A percentile compares a stretch with the other conserved stretches of the same genome.
Evolutionary conservation across 1,140 invertebrate genomes (phyloP).

Genomic region (Drosophila micromelanica): DNA sequence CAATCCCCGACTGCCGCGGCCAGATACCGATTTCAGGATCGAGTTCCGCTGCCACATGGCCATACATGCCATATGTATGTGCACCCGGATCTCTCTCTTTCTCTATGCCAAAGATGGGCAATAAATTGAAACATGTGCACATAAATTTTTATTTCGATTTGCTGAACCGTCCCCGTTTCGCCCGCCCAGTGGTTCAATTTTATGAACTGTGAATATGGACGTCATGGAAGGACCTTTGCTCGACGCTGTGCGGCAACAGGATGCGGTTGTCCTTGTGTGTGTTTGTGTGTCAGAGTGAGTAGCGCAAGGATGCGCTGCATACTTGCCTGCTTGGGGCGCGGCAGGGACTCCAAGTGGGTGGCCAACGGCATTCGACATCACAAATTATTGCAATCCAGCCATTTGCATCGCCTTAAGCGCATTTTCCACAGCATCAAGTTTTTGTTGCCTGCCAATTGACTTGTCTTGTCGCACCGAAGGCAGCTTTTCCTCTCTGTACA

Average conservation of each 20-base stretch:
- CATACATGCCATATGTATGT: not conserved
- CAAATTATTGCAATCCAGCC: slow-evolving; percentile 71
- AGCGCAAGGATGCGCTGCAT: slow-evolving; percentile 15
- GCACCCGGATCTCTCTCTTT: not conserved
- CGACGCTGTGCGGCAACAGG: slow-evolving; percentile 22
- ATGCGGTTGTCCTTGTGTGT: slow-evolving; percentile 31
- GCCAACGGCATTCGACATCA: slow-evolving; percentile 42
- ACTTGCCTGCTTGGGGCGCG: not conserved
- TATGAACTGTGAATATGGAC: slow-evolving; percentile 80
- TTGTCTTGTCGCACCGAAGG: slow-evolving; percentile 52
- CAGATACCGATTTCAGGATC: slow-evolving; percentile 28
- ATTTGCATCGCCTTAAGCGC: slow-evolving; percentile 24
- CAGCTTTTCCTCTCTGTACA: slow-evolving; percentile 15
- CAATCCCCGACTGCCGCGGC: slow-evolving; percentile 40
- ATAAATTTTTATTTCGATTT: slow-evolving; percentile 82
- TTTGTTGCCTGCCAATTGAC: slow-evolving; percentile 62
- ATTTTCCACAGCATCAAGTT: slow-evolving; percentile 40
- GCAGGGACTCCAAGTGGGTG: slow-evolving; percentile 3
- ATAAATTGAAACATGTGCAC: slow-evolving; percentile 81
- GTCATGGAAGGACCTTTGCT: slow-evolving; percentile 58
- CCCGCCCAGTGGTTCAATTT: slow-evolving; percentile 43
- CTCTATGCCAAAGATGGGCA: slow-evolving; percentile 60
- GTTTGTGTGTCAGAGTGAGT: not conserved
- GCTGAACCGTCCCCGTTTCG: slow-evolving; percentile 41
- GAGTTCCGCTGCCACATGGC: slow-evolving; percentile 1